Evolutionary conservation across 1,140 invertebrate species (phyloP).

Genomic region (Achatina immaculata): DNA sequence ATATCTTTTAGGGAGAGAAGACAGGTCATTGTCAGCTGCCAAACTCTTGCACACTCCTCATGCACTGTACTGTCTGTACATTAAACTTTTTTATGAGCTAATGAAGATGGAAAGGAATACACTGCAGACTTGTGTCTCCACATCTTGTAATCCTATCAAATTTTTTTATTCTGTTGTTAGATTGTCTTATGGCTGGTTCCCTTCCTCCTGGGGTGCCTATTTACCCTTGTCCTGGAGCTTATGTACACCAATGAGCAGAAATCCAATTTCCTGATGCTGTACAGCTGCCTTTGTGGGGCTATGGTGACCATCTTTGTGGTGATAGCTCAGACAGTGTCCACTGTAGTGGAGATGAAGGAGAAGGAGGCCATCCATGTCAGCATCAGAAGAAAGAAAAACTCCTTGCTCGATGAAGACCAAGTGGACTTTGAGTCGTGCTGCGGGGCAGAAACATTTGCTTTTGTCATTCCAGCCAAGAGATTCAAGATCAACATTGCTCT

Average conservation of each 20-base stretch:
- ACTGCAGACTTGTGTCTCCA: too few species aligned
- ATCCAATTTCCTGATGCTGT: conserved; percentile 53
- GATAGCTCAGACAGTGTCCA: conserved; percentile 56
- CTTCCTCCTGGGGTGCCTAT: conserved; percentile 62
- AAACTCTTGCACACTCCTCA: too few species aligned
- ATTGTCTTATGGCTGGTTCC: conserved; percentile 62
- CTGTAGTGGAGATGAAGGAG: conserved; percentile 54
- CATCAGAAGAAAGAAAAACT: conserved; percentile 53
- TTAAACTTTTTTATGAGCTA: too few species aligned
- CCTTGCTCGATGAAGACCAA: conserved; percentile 67
- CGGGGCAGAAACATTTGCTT: conserved; percentile 62
- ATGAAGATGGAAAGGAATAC: too few species aligned
- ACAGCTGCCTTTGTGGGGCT: conserved; percentile 58
- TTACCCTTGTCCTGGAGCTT: conserved; percentile 64
- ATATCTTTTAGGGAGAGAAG: too few species aligned
- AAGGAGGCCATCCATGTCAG: conserved; percentile 42
- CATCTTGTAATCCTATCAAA: too few species aligned
- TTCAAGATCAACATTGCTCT: conserved; percentile 65
- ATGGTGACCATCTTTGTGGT: conserved; percentile 62
- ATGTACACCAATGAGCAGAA: conserved; percentile 45
- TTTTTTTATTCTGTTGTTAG: conserved; percentile 36
- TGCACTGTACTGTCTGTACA: too few species aligned
- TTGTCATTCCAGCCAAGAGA: conserved; percentile 68
- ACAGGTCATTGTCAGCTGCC: too few species aligned
- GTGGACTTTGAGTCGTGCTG: conserved; percentile 68